Conservation (phyloP, 1,140 invertebrate species). For the Hypsibius dujardini region DNA sequence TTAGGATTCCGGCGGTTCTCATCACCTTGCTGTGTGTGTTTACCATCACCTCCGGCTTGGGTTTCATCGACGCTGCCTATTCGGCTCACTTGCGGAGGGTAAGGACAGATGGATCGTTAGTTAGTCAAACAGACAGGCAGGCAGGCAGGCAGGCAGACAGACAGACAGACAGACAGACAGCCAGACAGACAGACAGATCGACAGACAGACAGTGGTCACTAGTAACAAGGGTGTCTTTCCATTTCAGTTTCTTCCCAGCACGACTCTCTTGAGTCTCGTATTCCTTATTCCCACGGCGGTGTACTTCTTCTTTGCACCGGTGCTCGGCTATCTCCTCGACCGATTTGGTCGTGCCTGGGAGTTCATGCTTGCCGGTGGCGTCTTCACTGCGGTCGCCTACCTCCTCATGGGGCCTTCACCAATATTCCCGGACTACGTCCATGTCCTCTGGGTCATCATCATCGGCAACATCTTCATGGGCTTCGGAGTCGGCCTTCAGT, state of each 20-base stretch:
- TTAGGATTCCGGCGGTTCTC: constrained; percentile 2
- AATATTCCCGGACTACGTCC: neutral
- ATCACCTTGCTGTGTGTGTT: neutral
- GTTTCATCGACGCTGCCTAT: constrained; percentile 12
- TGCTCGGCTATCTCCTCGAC: neutral
- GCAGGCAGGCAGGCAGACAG: too few relatives aligned
- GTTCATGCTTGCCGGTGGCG: neutral
- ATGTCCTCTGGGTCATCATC: neutral
- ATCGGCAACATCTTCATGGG: constrained; percentile 15
- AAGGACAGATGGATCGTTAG: too few relatives aligned
- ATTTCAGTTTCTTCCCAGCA: neutral
- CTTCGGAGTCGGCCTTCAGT: constrained; percentile 8
- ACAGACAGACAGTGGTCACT: neutral
- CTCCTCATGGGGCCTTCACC: constrained; percentile 12
- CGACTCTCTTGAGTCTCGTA: neutral
- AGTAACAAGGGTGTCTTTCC: neutral
- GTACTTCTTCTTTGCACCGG: constrained; percentile 8
- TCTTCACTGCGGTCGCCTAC: neutral
- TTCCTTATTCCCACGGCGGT: constrained; percentile 14
- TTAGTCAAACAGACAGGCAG: too few relatives aligned
- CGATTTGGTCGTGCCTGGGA: constrained; percentile 10
- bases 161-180: too few relatives aligned
- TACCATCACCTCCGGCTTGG: constrained; percentile 3
- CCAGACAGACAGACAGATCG: too few relatives aligned
- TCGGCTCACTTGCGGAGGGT: neutral